Evolutionary conservation across 2,797 vertebrate species (phyloP).

Genomic region (Sebastes cheni): DNA sequence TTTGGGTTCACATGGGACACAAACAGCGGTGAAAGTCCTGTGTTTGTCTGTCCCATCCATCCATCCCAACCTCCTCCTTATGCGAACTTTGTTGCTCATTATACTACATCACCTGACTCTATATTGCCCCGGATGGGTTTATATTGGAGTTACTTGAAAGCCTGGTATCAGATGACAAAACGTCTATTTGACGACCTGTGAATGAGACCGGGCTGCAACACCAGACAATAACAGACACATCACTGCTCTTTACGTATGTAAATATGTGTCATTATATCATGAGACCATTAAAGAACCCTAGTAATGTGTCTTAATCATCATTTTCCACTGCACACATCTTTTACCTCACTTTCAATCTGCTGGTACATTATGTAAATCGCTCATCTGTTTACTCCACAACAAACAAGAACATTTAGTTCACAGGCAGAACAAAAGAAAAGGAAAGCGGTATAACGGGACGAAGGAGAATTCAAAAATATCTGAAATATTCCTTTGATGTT

Average conservation of each 20-base stretch:
- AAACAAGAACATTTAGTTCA: conserved; percentile 29
- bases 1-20: no score
- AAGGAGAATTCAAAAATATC: conserved; percentile 7
- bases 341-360: not conserved
- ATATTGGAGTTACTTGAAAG: no score
- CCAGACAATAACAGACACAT: not conserved
- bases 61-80: no score
- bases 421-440: conserved; percentile 8
- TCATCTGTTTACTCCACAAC: conserved; percentile 7
- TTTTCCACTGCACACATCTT: not conserved
- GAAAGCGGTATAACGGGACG: not conserved
- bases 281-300: not conserved
- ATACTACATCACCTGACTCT: no score
- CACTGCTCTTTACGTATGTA: not conserved
- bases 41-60: no score
- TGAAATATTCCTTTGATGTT: conserved; percentile 28
- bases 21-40: no score
- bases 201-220: no score
- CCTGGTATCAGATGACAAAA: no score
- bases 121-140: no score
- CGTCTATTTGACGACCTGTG: no score
- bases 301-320: not conserved
- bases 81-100: no score
- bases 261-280: not conserved
- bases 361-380: conserved; percentile 32